Base-by-base conservation (phyloP, 2,888 invertebrate species). In the Thyatira batis region DNA sequence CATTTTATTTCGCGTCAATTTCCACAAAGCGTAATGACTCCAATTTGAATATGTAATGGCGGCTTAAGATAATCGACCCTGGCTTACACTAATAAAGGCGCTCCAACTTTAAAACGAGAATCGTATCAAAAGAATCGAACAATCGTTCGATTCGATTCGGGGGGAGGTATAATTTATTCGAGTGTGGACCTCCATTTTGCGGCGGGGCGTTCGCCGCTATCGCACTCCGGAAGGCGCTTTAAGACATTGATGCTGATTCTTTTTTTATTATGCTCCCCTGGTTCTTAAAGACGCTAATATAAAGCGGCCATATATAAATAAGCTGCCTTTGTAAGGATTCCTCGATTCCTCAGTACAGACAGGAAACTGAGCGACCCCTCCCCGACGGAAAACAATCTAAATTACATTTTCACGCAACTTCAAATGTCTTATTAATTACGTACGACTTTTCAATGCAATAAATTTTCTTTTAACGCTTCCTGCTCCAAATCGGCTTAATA, bases 331-430 rank as follows among this genome's bases (percentile, higher is more conserved):
- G 89, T 90, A 71, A 83, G 67, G 76, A 77, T 68, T 73, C 74
- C 72, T 63, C 73, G 73, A 81, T 84, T 78, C 74, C 53, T 17
- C 39, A 39, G 65, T 71, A 63, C 61, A 84, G 84, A 82, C 86
- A 87, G 85, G 89, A 89, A 87, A 76, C 80, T 64, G 60, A 62
- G 75, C 69, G 82, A 80, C 89, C 90, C 78, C 89, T 84, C 84
- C 66, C 69, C 78, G 72, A 75, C 78, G 79, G 81, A 88, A 91
- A 91, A 92, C 91, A 92, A 91, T 92, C 91, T 91, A 92, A 92
- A 92, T 92, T 92, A 92, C 92, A 91, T 92, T 92, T 92, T 92
- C 92, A 92, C 91, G 91, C 91, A 89, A 92, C 92, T 92, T 89
- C 90, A 92, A 91, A 91, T 91, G 92, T 90, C 91, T 92, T 91